These are phyloP conservation scores for Crambe crambe DNA, from an alignment of 37 sponge, comb jelly and placozoan species.

Conservation along the genomic window DNA sequence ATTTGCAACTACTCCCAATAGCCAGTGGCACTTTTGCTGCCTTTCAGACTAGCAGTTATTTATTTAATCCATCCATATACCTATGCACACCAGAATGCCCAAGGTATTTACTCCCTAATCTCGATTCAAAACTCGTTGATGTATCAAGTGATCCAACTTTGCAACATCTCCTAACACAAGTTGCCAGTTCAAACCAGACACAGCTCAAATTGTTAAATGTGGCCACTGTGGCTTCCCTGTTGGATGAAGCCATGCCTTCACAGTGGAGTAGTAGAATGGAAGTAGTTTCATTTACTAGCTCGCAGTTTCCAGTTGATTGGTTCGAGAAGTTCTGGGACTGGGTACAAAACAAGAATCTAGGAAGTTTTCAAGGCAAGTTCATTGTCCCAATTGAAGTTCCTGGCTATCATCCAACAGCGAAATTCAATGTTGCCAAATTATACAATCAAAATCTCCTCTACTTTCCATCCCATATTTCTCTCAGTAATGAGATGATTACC, in stretches of 20 bases:
- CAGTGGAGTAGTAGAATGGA: not conserved
- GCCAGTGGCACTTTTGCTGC: slow-evolving; percentile 33
- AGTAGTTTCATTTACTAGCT: not conserved
- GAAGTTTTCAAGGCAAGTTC: not conserved
- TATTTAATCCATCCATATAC: not conserved
- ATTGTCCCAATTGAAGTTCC: slow-evolving; percentile 23
- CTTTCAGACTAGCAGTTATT: not conserved
- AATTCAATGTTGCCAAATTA: not conserved
- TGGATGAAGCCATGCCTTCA: slow-evolving; percentile 10
- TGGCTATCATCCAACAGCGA: not conserved
- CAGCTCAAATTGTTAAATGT: slow-evolving; percentile 18
- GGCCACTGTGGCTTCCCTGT: not conserved
- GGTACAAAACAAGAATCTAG: slow-evolving; percentile 11
- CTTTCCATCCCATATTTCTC: not conserved
- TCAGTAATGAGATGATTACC: not conserved
- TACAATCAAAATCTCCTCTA: not conserved
- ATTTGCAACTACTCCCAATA: slow-evolving; percentile 50
- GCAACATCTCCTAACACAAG: not conserved
- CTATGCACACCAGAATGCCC: slow-evolving; percentile 42
- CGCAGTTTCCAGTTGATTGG: slow-evolving; percentile 11
- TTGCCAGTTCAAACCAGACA: slow-evolving; percentile 25
- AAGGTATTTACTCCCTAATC: slow-evolving; percentile 30
- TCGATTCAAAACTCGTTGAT: slow-evolving; percentile 15
- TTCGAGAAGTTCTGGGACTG: slow-evolving; percentile 50
- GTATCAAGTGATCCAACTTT: slow-evolving; percentile 11